phyloP scores from a whole-genome alignment of 2,113 vertebrate genomes.

The Lanius ludovicianus region DNA sequence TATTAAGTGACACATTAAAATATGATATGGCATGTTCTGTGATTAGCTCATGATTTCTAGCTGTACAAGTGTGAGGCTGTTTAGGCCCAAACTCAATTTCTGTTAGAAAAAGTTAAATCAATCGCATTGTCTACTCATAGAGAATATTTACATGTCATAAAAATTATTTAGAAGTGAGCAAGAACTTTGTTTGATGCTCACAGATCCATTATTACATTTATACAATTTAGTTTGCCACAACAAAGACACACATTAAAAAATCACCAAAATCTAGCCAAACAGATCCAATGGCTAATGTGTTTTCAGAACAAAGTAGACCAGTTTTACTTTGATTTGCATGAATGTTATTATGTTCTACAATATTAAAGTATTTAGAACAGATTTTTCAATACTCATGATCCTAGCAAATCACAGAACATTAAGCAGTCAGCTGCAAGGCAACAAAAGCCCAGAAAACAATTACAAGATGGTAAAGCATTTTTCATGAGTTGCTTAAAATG shows the following conservation, averaged over 20 bases:
- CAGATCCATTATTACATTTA: neutral
- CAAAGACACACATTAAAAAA: neutral
- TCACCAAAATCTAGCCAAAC: neutral
- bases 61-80: neutral
- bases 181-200: neutral
- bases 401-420: neutral
- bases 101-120: neutral
- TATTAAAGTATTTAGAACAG: neutral
- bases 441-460: neutral
- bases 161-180: neutral
- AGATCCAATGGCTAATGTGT: neutral
- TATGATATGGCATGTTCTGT: neutral
- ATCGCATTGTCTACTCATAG: accelerated
- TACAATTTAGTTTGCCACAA: neutral
- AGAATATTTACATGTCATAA: neutral
- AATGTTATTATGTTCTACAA: neutral
- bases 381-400: neutral
- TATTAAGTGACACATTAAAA: neutral
- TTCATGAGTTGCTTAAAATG: neutral
- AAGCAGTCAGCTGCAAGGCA: neutral
- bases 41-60: neutral
- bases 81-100: neutral
- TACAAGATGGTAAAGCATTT: neutral
- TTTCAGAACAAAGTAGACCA: neutral
- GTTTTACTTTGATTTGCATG: neutral